Conservation (phyloP, 2,113 vertebrate species). For the Haliaeetus leucogaster region DNA sequence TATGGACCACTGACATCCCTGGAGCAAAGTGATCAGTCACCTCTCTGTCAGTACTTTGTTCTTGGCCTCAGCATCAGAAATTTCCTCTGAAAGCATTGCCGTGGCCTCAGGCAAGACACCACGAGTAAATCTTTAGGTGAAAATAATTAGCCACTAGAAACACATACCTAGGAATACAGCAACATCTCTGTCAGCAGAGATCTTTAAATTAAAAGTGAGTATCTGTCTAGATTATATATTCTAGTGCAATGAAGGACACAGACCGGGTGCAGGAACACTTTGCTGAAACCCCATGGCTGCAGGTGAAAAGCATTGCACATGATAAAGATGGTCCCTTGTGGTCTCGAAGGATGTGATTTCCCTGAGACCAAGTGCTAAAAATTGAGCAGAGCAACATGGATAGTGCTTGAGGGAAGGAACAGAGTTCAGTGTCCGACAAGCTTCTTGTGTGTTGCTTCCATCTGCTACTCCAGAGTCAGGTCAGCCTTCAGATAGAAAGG, state of each 20-base stretch:
- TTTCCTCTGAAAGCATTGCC: neutral
- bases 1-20: neutral
- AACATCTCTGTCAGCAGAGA: neutral
- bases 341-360: neutral
- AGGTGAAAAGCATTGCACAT: neutral
- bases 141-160: neutral
- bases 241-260: neutral
- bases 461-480: neutral
- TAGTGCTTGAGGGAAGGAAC: neutral
- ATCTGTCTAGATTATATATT: neutral
- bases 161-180: neutral
- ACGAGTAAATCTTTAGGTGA: neutral
- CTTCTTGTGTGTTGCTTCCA: neutral
- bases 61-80: neutral
- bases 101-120: neutral
- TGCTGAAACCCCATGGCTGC: neutral
- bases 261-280: neutral
- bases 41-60: neutral
- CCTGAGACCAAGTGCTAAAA: neutral
- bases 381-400: neutral
- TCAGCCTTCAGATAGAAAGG: neutral
- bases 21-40: neutral
- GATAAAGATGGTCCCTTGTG: neutral
- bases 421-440: rapidly evolving
- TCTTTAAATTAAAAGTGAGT: neutral